These are phyloP conservation scores for Rhagoletis pomonella DNA, from an alignment of 1,140 invertebrate species.

Conservation along the genomic window DNA sequence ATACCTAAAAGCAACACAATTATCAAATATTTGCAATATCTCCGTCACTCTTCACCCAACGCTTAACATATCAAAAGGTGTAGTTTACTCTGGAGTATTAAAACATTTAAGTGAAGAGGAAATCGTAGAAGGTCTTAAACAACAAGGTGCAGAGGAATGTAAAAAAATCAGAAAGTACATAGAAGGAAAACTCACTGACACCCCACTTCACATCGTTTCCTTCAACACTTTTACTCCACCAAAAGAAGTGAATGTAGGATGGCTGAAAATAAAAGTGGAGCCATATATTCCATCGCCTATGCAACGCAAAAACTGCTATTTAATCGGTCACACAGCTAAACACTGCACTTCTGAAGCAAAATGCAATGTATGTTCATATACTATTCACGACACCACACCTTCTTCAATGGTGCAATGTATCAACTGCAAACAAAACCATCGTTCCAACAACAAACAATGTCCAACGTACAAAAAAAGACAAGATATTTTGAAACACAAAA, in stretches of 20 bases:
- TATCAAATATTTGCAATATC: conserved; percentile 3
- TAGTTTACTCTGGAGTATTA: no score
- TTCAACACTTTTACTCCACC: conserved; percentile 33
- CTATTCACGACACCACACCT: not conserved
- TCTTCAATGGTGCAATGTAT: conserved; percentile 33
- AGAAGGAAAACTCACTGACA: conserved; percentile 23
- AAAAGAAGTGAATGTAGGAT: conserved; percentile 33
- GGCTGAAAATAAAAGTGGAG: conserved; percentile 24
- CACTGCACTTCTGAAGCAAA: not conserved
- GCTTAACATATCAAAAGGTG: not conserved
- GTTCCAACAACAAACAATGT: conserved; percentile 26
- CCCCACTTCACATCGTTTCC: conserved; percentile 36
- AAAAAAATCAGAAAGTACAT: conserved; percentile 46
- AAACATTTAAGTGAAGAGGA: not conserved
- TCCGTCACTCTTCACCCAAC: not conserved
- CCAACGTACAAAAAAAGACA: not conserved
- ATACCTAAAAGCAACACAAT: not conserved
- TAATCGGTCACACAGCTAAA: conserved; percentile 29
- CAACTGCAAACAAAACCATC: conserved; percentile 42
- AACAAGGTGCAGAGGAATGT: conserved; percentile 31
- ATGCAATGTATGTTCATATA: not conserved
- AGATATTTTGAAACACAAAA: conserved; percentile 37
- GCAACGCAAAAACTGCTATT: conserved; percentile 34
- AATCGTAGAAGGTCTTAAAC: conserved; percentile 7
- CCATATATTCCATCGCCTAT: not conserved